Base-by-base conservation (phyloP, 2,888 invertebrate genomes). In the Ochropacha duplaris region DNA sequence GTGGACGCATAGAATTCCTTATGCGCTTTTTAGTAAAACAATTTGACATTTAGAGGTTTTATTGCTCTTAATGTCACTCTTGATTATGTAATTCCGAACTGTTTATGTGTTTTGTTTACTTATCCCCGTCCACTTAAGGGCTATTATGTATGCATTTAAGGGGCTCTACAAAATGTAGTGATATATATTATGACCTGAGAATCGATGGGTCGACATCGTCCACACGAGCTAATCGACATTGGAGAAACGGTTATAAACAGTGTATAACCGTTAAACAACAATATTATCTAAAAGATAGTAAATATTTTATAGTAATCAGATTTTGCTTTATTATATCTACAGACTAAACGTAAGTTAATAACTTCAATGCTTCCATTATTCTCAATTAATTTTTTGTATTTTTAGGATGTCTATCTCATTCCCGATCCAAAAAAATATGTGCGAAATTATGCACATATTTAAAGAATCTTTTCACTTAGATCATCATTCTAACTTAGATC, bases 1-100 rank as follows among this genome's bases (percentile, higher is more conserved):
- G 31, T 26, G 22, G 22, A 22, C 34, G 52, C 31, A 16, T 52
- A 11, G 52, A 31, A 52, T 52, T 52, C 52, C 34, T 19, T 44
- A 52, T 34, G 34, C 52, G 52, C 52, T 52, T 52, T 52, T 52
- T 52, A 52, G 52, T 52, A 22, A 52, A 52, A 52, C 52, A 52
- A 52, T 52, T 52, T 52, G 52, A 31, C 16, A 31, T 52, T 51
- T 12, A 16, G 34, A 52, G 34, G 14, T 52, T 52, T 52, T 52
- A 52, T 52, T 52, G 14, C 19, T 22, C 52, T 31, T 52, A 52
- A 52, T 52, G 50, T 26, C 50, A 31, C 31, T 34, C 16, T 22
- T 52, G 52, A 52, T 52, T 52, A 31, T 34, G 31, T 31, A 9
- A 16, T 52, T 31, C 34, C 34, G 52, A 22, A 19, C 52, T 12